Evolutionary conservation across 2,797 vertebrate genomes (phyloP).

Genomic region (Enteromius radiatus): DNA sequence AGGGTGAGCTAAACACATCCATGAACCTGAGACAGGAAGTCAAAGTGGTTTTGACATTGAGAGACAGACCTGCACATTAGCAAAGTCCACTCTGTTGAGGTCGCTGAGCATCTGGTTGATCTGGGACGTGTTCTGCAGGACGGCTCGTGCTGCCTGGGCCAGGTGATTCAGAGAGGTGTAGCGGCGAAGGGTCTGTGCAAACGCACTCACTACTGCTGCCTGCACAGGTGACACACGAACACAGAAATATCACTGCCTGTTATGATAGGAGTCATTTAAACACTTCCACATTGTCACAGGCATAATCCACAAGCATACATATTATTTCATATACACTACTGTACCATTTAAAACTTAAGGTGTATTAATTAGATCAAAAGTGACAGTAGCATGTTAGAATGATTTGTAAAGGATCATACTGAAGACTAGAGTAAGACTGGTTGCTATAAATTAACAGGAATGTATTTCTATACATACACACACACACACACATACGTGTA

Average conservation of each 20-base stretch:
- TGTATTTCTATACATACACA: no score
- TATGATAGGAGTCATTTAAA: background rate
- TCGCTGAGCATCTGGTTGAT: slow-evolving; percentile 99
- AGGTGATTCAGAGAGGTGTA: slow-evolving; percentile 98
- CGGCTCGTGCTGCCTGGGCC: slow-evolving; percentile 93
- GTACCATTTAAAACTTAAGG: background rate
- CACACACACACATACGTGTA: no score
- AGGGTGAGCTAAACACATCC: background rate
- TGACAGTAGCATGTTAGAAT: background rate
- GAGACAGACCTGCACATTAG: slow-evolving; percentile 91
- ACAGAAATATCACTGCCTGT: background rate
- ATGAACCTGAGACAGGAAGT: slow-evolving; percentile 13
- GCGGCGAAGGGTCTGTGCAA: slow-evolving; percentile 92
- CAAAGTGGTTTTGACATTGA: background rate
- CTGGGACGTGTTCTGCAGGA: slow-evolving; percentile 98
- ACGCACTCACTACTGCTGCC: slow-evolving; percentile 94
- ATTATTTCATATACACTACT: background rate
- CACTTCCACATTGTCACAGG: background rate
- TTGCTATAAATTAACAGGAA: no score
- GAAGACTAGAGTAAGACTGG: no score
- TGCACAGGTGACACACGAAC: slow-evolving; percentile 59
- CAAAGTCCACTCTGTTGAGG: slow-evolving; percentile 97
- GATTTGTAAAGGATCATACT: background rate
- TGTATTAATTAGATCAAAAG: background rate
- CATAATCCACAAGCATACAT: background rate